These are phyloP conservation scores for Idaea biselata DNA, from an alignment of 2,888 invertebrate genomes.

Conservation along the genomic window DNA sequence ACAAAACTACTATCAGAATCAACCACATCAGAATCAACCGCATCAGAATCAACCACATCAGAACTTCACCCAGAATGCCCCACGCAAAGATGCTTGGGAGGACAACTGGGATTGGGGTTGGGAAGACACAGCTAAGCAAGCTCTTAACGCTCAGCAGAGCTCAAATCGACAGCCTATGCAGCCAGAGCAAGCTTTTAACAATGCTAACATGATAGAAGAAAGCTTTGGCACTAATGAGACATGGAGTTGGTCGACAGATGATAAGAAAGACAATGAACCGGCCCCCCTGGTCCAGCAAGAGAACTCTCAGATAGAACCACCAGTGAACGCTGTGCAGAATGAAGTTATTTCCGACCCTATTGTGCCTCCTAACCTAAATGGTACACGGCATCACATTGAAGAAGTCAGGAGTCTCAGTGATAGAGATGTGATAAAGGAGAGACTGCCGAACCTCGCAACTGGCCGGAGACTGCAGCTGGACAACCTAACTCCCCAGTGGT, in stretches of 20 bases:
- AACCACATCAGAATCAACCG: conserved; percentile 59
- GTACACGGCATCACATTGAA: conserved; percentile 39
- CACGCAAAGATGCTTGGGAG: conserved; percentile 60
- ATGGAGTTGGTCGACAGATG: conserved; percentile 84
- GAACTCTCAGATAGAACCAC: conserved; percentile 13
- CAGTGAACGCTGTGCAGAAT: conserved; percentile 36
- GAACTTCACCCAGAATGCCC: conserved; percentile 53
- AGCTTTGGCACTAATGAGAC: conserved; percentile 79
- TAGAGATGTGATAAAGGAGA: conserved; percentile 62
- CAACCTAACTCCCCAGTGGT: conserved; percentile 82
- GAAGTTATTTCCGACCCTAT: conserved; percentile 29
- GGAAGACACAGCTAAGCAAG: conserved; percentile 77
- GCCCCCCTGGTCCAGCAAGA: conserved; percentile 21
- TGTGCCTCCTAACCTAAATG: conserved; percentile 35
- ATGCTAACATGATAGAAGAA: conserved; percentile 78
- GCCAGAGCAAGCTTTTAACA: conserved; percentile 45
- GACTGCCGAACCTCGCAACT: conserved; percentile 67
- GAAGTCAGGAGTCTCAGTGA: conserved; percentile 65
- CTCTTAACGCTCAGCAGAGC: conserved; percentile 47
- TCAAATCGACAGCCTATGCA: conserved; percentile 22
- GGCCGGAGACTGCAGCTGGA: conserved; percentile 68
- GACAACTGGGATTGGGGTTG: conserved; percentile 83
- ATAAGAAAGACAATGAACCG: conserved; percentile 54
- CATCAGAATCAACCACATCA: conserved; percentile 48
- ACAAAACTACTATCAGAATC: conserved; percentile 30